Evolutionary conservation across 2,888 invertebrate species (phyloP), one percentile per base, ranked within the genome.

Genomic region (Phaedon cochleariae): DNA sequence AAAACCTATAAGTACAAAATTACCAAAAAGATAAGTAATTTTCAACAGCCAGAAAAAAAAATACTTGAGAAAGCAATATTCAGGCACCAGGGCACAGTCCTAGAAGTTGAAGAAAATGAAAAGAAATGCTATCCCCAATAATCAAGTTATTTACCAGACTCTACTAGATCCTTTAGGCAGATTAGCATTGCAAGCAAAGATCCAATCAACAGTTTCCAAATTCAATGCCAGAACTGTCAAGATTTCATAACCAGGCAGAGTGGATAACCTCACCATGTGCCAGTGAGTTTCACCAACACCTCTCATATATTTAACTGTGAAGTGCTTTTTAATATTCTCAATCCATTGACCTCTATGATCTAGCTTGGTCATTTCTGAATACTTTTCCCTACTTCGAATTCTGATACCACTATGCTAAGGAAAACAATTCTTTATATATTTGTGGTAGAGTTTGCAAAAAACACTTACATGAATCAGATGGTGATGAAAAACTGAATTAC

Each of bases 101-200:
- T n/a, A n/a, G n/a, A n/a, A n/a, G n/a, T n/a, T n/a, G n/a, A n/a
- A n/a, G n/a, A n/a, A n/a, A n/a, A n/a, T n/a, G n/a, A n/a, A n/a
- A n/a, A n/a, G n/a, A n/a, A n/a, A n/a, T n/a, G n/a, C n/a, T n/a
- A n/a, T n/a, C n/a, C n/a, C n/a, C n/a, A n/a, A n/a, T n/a, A n/a
- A n/a, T n/a, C n/a, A n/a, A n/a, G n/a, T n/a, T 48, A 21, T 83
- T 84, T 84, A 90, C 91, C 91, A 92, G 79, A 87, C 85, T 85
- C 89, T 85, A 68, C 87, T 85, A 10, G 84, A 80, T 20, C 84
- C 84, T 74, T 85, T 82, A 0, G 88, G 83, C 29, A 84, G 82
- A 67, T 86, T 85, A 0, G 91, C 90, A 61, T 87, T 86, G 77
- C 94, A 95, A 15, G 89, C 92, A 78, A 90, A 93, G 17, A 94